These are phyloP conservation scores for Pseudotriccus pelzelni DNA, from an alignment of 2,797 vertebrate species.

Conservation along the genomic window DNA sequence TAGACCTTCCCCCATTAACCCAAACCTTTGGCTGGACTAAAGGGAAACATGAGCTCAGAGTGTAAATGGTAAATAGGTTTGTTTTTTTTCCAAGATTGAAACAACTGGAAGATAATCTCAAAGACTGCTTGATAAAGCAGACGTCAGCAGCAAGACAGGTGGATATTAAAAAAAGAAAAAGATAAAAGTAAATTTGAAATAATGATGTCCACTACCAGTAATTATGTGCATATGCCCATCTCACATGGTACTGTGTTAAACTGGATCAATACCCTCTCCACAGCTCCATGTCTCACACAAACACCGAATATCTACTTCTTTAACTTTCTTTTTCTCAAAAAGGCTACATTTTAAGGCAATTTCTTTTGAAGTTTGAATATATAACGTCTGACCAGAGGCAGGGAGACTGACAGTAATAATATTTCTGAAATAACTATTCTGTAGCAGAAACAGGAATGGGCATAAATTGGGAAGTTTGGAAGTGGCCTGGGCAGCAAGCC, in stretches of 20 bases:
- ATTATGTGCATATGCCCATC: rapidly evolving
- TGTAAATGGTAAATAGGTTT: neutral
- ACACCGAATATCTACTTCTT: neutral
- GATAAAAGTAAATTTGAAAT: neutral
- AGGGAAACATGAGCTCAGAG: neutral
- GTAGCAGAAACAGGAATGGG: neutral
- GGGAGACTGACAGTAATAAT: neutral
- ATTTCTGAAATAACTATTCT: neutral
- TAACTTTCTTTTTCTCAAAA: neutral
- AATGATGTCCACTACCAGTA: neutral
- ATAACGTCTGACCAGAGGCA: neutral
- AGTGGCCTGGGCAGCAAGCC: neutral
- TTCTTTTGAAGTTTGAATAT: neutral
- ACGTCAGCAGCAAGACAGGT: neutral
- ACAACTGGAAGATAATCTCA: neutral
- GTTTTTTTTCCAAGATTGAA: neutral
- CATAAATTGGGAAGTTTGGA: neutral
- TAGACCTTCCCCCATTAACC: constrained; percentile 21
- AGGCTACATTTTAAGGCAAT: neutral
- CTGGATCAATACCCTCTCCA: neutral
- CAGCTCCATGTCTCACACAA: neutral
- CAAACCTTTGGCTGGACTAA: neutral
- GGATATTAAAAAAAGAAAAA: neutral
- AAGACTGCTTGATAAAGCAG: neutral
- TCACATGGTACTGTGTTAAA: neutral